Evolutionary conservation across 2,888 invertebrate genomes (phyloP).

Genomic region (Dasysyrphus tricinctus): DNA sequence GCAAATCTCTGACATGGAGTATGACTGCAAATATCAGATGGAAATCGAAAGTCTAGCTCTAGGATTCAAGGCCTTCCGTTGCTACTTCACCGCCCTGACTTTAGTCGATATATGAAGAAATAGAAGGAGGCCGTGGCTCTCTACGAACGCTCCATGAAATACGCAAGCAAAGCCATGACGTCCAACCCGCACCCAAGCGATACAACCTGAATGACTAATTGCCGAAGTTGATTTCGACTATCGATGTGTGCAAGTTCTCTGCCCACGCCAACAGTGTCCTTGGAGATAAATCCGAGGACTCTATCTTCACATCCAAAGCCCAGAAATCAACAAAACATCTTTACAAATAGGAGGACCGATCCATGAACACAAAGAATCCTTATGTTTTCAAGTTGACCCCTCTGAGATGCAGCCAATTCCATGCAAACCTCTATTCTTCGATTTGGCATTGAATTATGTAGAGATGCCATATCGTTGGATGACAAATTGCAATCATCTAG

Average conservation of each 20-base stretch:
- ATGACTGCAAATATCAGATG: slow-evolving; percentile 88
- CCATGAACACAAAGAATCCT: slow-evolving; percentile 91
- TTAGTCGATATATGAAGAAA: slow-evolving; percentile 90
- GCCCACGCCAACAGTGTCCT: slow-evolving; percentile 94
- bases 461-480: slow-evolving; percentile 90
- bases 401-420: slow-evolving; percentile 95
- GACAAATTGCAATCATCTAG: slow-evolving; percentile 89
- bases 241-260: slow-evolving; percentile 91
- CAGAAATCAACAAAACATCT: slow-evolving; percentile 87
- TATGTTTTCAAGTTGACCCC: slow-evolving; percentile 94
- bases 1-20: slow-evolving; percentile 90
- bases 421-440: slow-evolving; percentile 98
- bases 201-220: slow-evolving; percentile 84
- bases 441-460: slow-evolving; percentile 96
- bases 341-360: slow-evolving; percentile 93
- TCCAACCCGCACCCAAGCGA: slow-evolving; percentile 82
- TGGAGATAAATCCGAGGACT: slow-evolving; percentile 88
- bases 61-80: slow-evolving; percentile 92
- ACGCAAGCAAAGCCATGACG: slow-evolving; percentile 86
- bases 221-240: slow-evolving; percentile 86
- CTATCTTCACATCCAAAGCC: slow-evolving; percentile 81
- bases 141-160: slow-evolving; percentile 89
- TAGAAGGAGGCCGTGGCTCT: slow-evolving; percentile 96
- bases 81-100: slow-evolving; percentile 95
- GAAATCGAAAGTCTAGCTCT: slow-evolving; percentile 89